Evolutionary conservation across 1,140 invertebrate genomes (phyloP).

Genomic region (Ostrea denselamellosa): DNA sequence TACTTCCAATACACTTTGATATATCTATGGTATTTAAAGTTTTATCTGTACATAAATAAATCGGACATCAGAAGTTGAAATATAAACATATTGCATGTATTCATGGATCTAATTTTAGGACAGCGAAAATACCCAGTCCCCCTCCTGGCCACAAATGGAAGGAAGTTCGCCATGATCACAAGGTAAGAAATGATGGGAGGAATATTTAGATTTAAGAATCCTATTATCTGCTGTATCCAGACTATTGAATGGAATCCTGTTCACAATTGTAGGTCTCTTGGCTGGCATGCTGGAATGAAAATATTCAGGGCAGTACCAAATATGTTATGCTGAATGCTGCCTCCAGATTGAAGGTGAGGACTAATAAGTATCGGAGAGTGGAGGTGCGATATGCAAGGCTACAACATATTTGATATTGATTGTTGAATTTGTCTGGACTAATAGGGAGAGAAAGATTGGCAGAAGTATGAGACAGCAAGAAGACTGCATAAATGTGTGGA

Average conservation of each 20-base stretch:
- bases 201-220: not conserved
- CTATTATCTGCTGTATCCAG: not conserved
- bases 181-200: constrained; percentile 80
- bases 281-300: constrained; percentile 99
- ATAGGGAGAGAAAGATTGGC: constrained; percentile 98
- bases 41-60: too few species aligned
- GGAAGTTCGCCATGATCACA: constrained; percentile 97
- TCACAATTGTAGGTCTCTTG: constrained; percentile 85
- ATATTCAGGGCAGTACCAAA: constrained; percentile 96
- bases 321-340: constrained; percentile 99
- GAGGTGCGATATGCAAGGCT: not conserved
- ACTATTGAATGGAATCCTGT: not conserved
- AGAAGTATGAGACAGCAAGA: constrained; percentile 99
- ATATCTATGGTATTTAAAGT: too few species aligned
- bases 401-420: not conserved
- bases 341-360: constrained; percentile 93
- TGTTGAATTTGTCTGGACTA: not conserved
- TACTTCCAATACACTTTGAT: not conserved
- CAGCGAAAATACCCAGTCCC: constrained; percentile 90
- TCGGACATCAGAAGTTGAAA: too few species aligned
- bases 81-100: not conserved
- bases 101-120: constrained; percentile 73
- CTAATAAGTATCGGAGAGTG: not conserved
- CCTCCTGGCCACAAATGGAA: constrained; percentile 97
- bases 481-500: constrained; percentile 86